These are phyloP conservation scores for Campylomormyrus numenius DNA, from an alignment of 2,113 vertebrate genomes.

Conservation along the genomic window DNA sequence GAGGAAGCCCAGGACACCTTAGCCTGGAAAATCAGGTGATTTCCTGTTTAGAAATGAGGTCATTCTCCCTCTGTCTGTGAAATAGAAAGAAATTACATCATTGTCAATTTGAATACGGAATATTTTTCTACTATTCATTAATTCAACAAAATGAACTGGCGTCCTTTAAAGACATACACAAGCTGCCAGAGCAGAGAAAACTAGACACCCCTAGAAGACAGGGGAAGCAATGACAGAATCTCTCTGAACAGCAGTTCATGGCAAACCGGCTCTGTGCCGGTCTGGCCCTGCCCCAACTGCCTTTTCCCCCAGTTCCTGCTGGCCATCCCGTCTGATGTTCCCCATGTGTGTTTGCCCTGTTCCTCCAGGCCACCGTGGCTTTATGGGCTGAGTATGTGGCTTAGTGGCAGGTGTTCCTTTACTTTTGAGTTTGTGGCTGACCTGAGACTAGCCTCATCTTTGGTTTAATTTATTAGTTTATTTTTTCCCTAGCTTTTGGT, in stretches of 20 bases:
- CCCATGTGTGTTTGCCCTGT: no score
- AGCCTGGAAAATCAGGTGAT: not conserved
- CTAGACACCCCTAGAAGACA: not conserved
- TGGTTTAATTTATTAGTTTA: not conserved
- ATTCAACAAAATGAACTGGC: not conserved
- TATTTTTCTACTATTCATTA: not conserved
- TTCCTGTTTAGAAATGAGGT: not conserved
- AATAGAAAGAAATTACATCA: not conserved
- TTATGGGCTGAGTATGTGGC: no score
- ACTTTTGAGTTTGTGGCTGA: no score
- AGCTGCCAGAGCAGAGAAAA: not conserved
- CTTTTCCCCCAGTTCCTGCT: no score
- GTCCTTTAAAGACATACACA: not conserved
- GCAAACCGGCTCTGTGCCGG: not conserved
- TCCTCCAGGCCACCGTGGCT: no score
- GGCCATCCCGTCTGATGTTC: no score
- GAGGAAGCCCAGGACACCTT: not conserved
- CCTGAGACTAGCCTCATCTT: not conserved
- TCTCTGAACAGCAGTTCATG: not conserved
- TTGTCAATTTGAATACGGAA: not conserved
- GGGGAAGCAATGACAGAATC: not conserved
- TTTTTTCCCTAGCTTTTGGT: not conserved
- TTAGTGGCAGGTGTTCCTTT: no score
- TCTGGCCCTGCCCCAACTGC: no score
- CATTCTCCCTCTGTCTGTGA: not conserved